These are phyloP conservation scores for Cynoglossus semilaevis DNA, from an alignment of 2,113 vertebrate genomes.

Conservation along the genomic window DNA sequence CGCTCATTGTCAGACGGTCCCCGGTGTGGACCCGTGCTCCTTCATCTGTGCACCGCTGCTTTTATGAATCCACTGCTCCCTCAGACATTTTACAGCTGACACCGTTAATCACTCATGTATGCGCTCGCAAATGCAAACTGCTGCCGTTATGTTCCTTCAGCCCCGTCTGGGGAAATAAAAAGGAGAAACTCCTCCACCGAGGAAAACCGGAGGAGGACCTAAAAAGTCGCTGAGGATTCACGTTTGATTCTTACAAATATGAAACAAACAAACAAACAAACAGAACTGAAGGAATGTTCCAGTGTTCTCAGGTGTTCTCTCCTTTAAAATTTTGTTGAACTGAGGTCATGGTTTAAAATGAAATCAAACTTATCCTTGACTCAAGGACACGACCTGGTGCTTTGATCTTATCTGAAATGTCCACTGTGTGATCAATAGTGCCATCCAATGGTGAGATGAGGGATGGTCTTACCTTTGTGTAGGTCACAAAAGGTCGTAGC, in stretches of 20 bases:
- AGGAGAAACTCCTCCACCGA: background rate
- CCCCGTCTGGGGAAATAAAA: constrained; percentile 35
- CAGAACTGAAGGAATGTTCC: no score
- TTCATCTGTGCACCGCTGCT: constrained; percentile 21
- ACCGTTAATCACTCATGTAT: constrained; percentile 47
- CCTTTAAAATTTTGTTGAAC: no score
- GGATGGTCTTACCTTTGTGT: no score
- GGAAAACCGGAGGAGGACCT: constrained; percentile 14
- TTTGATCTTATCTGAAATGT: no score
- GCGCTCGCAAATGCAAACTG: constrained; percentile 20
- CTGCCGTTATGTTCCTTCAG: background rate
- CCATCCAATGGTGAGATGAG: no score
- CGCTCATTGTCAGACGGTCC: constrained; percentile 15
- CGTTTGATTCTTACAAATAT: constrained; percentile 29
- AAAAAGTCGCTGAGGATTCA: background rate
- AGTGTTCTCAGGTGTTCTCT: background rate
- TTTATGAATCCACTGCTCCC: constrained; percentile 34
- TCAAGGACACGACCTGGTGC: no score
- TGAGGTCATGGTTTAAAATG: no score
- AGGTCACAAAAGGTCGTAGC: no score
- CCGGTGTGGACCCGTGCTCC: constrained; percentile 16
- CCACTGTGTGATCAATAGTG: no score
- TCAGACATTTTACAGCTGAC: constrained; percentile 41
- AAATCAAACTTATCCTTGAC: no score
- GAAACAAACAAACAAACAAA: constrained; percentile 10